These are phyloP conservation scores for Coreius guichenoti DNA, from an alignment of 2,797 vertebrate species.

Conservation along the genomic window DNA sequence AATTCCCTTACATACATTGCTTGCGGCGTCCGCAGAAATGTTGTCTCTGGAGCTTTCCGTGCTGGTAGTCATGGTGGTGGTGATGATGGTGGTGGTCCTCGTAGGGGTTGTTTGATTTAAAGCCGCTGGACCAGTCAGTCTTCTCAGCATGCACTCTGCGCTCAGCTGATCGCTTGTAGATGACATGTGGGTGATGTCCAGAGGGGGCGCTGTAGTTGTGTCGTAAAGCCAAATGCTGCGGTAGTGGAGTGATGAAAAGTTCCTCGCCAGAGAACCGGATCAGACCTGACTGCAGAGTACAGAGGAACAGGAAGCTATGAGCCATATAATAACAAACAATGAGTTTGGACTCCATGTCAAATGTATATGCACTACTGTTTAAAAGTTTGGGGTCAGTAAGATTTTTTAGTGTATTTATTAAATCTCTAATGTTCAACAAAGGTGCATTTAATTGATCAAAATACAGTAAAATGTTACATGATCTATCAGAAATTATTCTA, in stretches of 20 bases:
- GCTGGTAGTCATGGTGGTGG: conserved; percentile 72
- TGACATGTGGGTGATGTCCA: conserved; percentile 91
- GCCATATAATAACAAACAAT: neutral
- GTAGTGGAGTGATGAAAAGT: conserved; percentile 91
- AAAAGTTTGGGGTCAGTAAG: neutral
- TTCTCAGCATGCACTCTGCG: conserved; percentile 73
- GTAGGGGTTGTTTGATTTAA: conserved; percentile 39
- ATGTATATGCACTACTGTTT: neutral
- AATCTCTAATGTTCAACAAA: neutral
- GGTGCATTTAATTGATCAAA: neutral
- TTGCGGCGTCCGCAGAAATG: conserved; percentile 98
- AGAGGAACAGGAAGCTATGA: neutral
- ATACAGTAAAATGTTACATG: neutral
- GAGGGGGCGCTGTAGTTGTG: conserved; percentile 88
- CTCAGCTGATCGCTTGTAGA: conserved; percentile 93
- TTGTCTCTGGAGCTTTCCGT: conserved; percentile 82
- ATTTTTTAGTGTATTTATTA: too few relatives aligned
- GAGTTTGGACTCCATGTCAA: neutral
- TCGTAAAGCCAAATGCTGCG: conserved; percentile 84
- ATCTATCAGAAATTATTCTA: neutral
- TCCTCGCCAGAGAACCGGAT: conserved; percentile 87
- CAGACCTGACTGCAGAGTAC: conserved; percentile 86
- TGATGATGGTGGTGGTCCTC: conserved; percentile 51
- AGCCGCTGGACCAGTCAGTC: conserved; percentile 48
- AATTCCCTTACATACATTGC: conserved; percentile 99